Evolutionary conservation across 2,113 vertebrate species (phyloP), one percentile per base, ranked within the genome.

Genomic region (pig (Sus scrofa)): DNA sequence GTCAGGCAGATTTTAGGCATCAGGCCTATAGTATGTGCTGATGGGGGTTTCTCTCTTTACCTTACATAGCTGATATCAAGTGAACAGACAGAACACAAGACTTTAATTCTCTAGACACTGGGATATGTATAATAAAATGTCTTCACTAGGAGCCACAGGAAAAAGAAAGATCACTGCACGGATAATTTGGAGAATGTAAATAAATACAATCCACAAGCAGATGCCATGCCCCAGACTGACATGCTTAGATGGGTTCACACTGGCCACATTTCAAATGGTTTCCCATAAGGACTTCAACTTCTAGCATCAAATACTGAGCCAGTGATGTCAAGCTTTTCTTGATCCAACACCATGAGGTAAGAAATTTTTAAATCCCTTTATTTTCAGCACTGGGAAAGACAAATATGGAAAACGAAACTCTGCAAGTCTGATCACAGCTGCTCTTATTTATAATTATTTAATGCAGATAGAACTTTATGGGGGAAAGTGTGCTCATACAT

Each of bases 271-370:
- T 98, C 97, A 96, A 95, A 96, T 89, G 78, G 96, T 83, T 96
- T 97, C 93, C 96, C 94, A 77, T 75, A 90, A 96, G 95, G 94
- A 93, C 75, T 81, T 89, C 84, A 78, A 63, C 20, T 97, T 98
- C 97, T 95, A 98, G 97, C 96, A 98, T 97, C 94, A 98, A 92
- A 98, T 98, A 98, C 97, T 97, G 96, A 97, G 96, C 96, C 94
- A 98, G 86, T 97, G 98, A 97, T 97, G 97, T 98, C 96, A 98
- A 97, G 96, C 96, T 98, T 97, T 98, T 89, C 95, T 98, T 97
- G 96, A 98, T 98, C 96, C 96, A 97, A 98, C 97, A 98, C 95
- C 96, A 97, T 97, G 96, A 98, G 97, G 98, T 97, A 98, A 98
- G 91, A 98, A 92, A 91, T 88, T 97, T 98, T 98, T 97, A 98